Evolutionary conservation across 2,888 invertebrate species (phyloP), one percentile per base, ranked within the genome.

Genomic region (Metallyticus violacea): DNA sequence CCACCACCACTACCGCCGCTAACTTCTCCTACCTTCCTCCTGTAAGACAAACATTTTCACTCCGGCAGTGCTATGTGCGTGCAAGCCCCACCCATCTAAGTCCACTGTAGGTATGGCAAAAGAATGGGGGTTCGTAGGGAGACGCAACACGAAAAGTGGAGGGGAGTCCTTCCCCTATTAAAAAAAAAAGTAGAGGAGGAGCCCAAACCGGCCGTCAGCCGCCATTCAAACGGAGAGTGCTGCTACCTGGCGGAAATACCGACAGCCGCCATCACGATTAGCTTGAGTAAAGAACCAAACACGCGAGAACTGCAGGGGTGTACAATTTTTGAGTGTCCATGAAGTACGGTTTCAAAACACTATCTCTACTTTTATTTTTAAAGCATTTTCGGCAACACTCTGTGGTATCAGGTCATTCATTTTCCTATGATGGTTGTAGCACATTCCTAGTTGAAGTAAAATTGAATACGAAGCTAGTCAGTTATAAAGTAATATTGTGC

Each of bases 181-280:
- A 79, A 77, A 77, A 28, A 85, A 79, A 26, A 28, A 77, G 15
- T 28, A 25, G 22, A 62, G 80, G 80, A 28, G 81, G 81, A 30
- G 77, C 76, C 28, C 5, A 40, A 40, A 40, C 40, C 7, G 15
- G 7, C 40, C 40, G 40, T 62, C 40, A 29, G 81, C 85, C 79
- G 81, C 81, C 77, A 77, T 29, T 26, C 25, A 85, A 26, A 26
- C 83, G 62, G 83, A 79, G 62, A 40, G 86, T 86, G 86, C 86
- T 86, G 86, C 86, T 86, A 81, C 82, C 86, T 86, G 82, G 86
- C 83, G 86, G 29, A n/a, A 25, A 7, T 15, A 28, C 26, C n/a
- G 7, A 79, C 30, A 79, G 79, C 27, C 40, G 9, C 62, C 7
- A 26, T 83, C 77, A 76, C 9, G 82, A 27, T 6, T 62, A 62